These are phyloP conservation scores for Cyclophora albipunctata DNA, from an alignment of 2,888 invertebrate genomes.

Conservation along the genomic window DNA sequence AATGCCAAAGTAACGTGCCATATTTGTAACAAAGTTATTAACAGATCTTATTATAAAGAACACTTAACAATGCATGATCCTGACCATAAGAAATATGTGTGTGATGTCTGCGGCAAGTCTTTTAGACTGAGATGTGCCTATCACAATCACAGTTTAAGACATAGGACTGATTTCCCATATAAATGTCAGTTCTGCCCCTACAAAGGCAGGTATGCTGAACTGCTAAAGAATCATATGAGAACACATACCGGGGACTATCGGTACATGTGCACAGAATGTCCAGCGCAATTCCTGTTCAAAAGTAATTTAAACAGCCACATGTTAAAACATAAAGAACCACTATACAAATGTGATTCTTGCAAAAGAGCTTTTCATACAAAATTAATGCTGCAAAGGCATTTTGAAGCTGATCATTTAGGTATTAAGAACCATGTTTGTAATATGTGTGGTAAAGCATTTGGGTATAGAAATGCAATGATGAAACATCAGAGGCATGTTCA, in stretches of 20 bases:
- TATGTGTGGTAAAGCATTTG: constrained; percentile 51
- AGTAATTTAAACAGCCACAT: constrained; percentile 51
- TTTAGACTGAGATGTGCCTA: constrained; percentile 45
- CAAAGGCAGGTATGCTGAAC: constrained; percentile 35
- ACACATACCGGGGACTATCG: constrained; percentile 45
- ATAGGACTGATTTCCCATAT: constrained; percentile 44
- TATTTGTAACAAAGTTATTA: constrained; percentile 34
- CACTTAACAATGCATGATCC: constrained; percentile 50
- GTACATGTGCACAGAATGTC: constrained; percentile 53
- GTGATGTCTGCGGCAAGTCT: constrained; percentile 50
- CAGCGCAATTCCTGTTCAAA: constrained; percentile 44
- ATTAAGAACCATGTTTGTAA: constrained; percentile 51
- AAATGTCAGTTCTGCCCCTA: constrained; percentile 49
- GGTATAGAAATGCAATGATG: constrained; percentile 53
- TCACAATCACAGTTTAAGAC: constrained; percentile 41
- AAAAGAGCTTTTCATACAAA: constrained; percentile 45
- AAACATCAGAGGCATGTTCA: constrained; percentile 50
- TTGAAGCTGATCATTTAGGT: constrained; percentile 47
- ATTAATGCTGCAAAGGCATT: constrained; percentile 36
- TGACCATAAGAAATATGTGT: constrained; percentile 43
- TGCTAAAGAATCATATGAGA: constrained; percentile 44
- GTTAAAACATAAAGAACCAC: constrained; percentile 44
- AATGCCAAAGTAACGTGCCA: constrained; percentile 34
- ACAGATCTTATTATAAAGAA: constrained; percentile 41
- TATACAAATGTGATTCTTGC: constrained; percentile 44